phyloP scores from a whole-genome alignment of 2,888 invertebrate species.

The Monochamus alternatus region DNA sequence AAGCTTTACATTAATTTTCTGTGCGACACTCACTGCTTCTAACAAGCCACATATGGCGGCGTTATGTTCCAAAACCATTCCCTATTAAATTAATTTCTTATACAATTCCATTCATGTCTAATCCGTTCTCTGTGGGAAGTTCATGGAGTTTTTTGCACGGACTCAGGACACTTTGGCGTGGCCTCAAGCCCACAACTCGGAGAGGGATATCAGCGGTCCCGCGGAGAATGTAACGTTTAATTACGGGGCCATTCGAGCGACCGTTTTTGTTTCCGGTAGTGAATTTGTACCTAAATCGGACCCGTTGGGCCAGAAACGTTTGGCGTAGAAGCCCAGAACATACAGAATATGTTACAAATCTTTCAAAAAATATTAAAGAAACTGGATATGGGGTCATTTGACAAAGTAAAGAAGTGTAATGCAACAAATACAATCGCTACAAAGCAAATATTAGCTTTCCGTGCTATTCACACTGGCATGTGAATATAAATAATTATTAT shows the following conservation, averaged over 20 bases:
- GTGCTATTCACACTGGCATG: no score
- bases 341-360: no score
- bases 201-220: constrained; percentile 4
- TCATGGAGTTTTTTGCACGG: constrained; percentile 25
- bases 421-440: no score
- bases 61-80: constrained; percentile 22
- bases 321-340: neutral
- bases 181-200: neutral
- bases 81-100: constrained; percentile 23
- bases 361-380: no score
- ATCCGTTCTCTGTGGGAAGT: constrained; percentile 12
- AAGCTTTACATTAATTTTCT: neutral
- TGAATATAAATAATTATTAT: no score
- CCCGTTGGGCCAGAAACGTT: neutral
- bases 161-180: neutral
- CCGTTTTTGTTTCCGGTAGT: constrained; percentile 6
- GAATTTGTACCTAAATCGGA: constrained; percentile 19
- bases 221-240: constrained; percentile 18
- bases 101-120: constrained; percentile 26
- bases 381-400: no score
- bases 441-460: no score
- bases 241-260: constrained; percentile 7
- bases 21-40: constrained; percentile 7
- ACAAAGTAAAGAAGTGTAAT: no score
- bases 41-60: constrained; percentile 21